Conservation (phyloP, 1,140 invertebrate species). For the Diuraphis noxia region DNA sequence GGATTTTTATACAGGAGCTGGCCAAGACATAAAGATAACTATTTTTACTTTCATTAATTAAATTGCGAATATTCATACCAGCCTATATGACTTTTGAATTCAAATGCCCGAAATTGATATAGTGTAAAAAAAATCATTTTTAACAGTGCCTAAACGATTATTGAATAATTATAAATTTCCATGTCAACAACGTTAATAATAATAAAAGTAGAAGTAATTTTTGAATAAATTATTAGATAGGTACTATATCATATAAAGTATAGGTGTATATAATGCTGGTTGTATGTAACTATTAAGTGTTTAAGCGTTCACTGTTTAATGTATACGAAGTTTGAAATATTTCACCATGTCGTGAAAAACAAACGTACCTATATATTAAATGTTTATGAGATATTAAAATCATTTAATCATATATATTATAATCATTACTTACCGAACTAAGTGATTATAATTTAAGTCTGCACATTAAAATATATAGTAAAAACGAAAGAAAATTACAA, state of each 20-base stretch:
- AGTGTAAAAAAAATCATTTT: not conserved
- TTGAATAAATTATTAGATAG: no score
- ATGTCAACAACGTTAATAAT: not conserved
- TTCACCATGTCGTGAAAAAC: no score
- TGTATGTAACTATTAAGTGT: no score
- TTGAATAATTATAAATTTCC: not conserved
- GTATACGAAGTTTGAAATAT: not conserved
- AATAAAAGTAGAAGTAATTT: no score
- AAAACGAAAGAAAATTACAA: not conserved
- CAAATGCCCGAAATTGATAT: not conserved
- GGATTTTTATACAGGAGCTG: not conserved
- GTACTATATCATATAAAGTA: no score
- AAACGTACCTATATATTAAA: not conserved
- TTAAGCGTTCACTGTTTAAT: not conserved
- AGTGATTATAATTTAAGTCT: not conserved
- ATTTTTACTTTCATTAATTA: conserved; percentile 8
- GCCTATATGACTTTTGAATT: not conserved
- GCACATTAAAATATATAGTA: not conserved
- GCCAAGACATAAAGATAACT: not conserved
- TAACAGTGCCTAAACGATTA: not conserved
- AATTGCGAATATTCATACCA: not conserved
- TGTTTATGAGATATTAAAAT: not conserved
- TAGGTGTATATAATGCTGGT: not conserved
- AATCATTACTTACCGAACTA: not conserved
- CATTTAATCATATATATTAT: not conserved